Base-by-base conservation (phyloP, 2,113 vertebrate genomes). In the Setophaga petechia region DNA sequence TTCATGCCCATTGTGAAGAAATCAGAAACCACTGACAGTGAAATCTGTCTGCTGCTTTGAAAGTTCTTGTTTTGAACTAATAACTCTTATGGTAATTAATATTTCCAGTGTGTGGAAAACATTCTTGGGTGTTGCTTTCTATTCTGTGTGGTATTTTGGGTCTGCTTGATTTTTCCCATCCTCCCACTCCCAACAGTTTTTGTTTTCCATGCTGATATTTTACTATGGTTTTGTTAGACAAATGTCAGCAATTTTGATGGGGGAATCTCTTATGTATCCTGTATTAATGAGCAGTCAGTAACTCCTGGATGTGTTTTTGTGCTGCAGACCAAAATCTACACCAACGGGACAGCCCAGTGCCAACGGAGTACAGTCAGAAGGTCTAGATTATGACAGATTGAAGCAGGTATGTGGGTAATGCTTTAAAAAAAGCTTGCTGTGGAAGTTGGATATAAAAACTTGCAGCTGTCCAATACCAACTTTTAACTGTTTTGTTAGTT, bases 331-430 rank as follows among this genome's bases (percentile, higher is more conserved):
- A 94, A 99, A 99, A 97, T 99, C 99, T 92, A 98, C 99, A 92
- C 98, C 99, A 66, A 98, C 98, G 6, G 99, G 98, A 78, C 98
- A 99, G 96, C 98, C 98, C 97, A 99, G 98, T 98, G 98, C 99
- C 98, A 99, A 99, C 8, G 99, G 99, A 94, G 98, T 99, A 95
- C 98, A 99, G 97, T 98, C 98, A 82, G 99, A 99, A 97, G 94
- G 98, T 39, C 97, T 99, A 27, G 99, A 99, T 97, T 99, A 99
- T 30, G 99, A 99, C 97, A 97, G 99, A 96, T 98, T 99, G 98
- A 99, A 99, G 97, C 99, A 99, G 99, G 99, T 99, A 96, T 4
- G 91, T 84, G 65, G 61, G 4, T 31, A 54, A 55, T 57, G 39
- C 25, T 55, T 76, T 41, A 4, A 59, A 46, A 46, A 10, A 8